phyloP scores from a whole-genome alignment of 2,797 vertebrate species.

The Pseudochromis fuscus region DNA sequence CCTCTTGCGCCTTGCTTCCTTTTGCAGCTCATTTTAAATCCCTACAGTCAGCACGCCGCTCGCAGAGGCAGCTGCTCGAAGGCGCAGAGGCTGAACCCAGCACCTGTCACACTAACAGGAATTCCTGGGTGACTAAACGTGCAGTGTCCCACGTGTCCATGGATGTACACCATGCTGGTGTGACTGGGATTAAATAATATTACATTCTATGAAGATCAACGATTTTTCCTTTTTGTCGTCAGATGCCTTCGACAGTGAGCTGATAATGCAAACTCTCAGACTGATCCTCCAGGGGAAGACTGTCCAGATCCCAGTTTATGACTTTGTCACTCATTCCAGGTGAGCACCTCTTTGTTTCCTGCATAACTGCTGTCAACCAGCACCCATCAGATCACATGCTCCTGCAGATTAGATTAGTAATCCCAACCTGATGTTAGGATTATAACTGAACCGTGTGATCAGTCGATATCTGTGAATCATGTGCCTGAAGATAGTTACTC shows the following conservation, averaged over 20 bases:
- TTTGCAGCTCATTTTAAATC: conserved; percentile 60
- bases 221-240: conserved; percentile 26
- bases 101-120: conserved; percentile 65
- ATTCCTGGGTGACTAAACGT: conserved; percentile 60
- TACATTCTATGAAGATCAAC: not conserved
- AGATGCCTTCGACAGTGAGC: conserved; percentile 99
- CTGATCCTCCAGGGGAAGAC: conserved; percentile 93
- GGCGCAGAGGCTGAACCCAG: conserved; percentile 50
- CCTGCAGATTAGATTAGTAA: not conserved
- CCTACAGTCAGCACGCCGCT: conserved; percentile 66
- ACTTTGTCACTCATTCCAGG: conserved; percentile 98
- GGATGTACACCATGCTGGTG: not conserved
- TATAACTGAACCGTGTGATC: not conserved
- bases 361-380: fast-evolving
- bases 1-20: conserved; percentile 50
- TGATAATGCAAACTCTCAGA: conserved; percentile 92
- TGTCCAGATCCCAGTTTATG: conserved; percentile 96
- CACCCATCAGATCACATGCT: not conserved
- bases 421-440: not conserved
- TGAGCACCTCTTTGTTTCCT: conserved; percentile 67
- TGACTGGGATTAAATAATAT: not conserved
- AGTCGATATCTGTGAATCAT: not conserved
- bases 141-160: conserved; percentile 37
- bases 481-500: not conserved
- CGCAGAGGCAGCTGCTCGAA: conserved; percentile 65